phyloP scores from a whole-genome alignment of 2,888 invertebrate genomes.

The Noctua janthina region DNA sequence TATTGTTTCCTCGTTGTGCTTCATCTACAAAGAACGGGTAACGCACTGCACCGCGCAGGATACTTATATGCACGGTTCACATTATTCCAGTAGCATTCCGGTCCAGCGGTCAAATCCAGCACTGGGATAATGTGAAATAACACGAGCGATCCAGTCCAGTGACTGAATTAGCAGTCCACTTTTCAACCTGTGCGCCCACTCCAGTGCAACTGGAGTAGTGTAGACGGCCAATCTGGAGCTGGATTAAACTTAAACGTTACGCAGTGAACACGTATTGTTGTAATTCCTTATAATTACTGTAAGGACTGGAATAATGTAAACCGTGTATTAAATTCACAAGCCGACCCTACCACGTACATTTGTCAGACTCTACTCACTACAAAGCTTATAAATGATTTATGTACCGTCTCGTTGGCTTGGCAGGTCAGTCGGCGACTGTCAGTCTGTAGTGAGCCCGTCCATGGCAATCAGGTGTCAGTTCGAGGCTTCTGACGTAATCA shows the following conservation, averaged over 20 bases:
- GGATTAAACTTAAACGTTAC: no score
- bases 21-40: no score
- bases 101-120: no score
- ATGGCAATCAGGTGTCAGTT: slow-evolving; percentile 31
- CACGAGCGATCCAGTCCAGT: not conserved
- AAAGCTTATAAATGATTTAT: slow-evolving; percentile 42
- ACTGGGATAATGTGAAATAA: not conserved
- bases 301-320: no score
- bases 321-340: not conserved
- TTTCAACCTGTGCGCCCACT: not conserved
- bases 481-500: slow-evolving; percentile 22
- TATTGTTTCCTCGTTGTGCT: no score
- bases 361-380: not conserved
- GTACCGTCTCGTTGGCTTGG: not conserved
- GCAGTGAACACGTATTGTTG: no score
- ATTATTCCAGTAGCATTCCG: not conserved
- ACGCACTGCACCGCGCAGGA: not conserved
- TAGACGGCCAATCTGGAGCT: no score
- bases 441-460: slow-evolving; percentile 37
- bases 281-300: no score
- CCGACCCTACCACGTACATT: not conserved
- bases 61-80: not conserved
- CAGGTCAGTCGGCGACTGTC: slow-evolving; percentile 28
- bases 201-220: no score
- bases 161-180: not conserved